Percentiles rank a stretch among this genome's conserved stretches.
phyloP scores from a whole-genome alignment of 2,888 invertebrate genomes.

The Orthosia cruda region DNA sequence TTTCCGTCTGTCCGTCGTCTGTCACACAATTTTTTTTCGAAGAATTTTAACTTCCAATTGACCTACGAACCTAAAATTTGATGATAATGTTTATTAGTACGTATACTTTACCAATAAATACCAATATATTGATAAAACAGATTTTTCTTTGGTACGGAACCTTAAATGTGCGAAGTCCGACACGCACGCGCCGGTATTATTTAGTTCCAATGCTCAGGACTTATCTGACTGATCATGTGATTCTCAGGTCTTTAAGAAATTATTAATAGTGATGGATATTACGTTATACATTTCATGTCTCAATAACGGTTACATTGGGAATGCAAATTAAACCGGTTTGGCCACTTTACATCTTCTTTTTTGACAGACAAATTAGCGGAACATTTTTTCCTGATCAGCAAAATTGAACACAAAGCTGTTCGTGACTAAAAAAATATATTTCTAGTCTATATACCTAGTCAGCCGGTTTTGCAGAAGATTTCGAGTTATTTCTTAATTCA shows the following conservation, averaged over 20 bases:
- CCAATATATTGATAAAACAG: too few relatives aligned
- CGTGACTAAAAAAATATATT: background rate
- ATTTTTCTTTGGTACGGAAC: too few relatives aligned
- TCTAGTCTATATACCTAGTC: conserved; percentile 3
- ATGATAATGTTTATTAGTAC: too few relatives aligned
- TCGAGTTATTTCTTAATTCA: conserved; percentile 12
- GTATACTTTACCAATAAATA: too few relatives aligned
- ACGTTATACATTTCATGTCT: background rate
- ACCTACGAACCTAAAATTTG: too few relatives aligned
- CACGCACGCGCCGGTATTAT: too few relatives aligned
- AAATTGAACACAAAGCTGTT: background rate
- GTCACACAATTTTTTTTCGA: too few relatives aligned
- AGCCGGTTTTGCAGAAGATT: conserved; percentile 22
- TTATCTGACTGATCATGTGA: background rate
- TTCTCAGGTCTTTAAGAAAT: background rate
- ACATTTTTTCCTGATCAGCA: background rate
- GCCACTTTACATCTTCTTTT: background rate
- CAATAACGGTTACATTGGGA: background rate
- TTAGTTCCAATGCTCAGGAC: background rate
- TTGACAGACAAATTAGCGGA: conserved; percentile 21
- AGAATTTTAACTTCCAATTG: too few relatives aligned
- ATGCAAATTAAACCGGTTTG: background rate
- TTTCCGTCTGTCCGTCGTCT: too few relatives aligned
- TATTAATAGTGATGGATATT: background rate
- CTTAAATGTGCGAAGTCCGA: too few relatives aligned